Conservation (phyloP, 2,113 vertebrate species). For the Erinaceus europaeus region DNA sequence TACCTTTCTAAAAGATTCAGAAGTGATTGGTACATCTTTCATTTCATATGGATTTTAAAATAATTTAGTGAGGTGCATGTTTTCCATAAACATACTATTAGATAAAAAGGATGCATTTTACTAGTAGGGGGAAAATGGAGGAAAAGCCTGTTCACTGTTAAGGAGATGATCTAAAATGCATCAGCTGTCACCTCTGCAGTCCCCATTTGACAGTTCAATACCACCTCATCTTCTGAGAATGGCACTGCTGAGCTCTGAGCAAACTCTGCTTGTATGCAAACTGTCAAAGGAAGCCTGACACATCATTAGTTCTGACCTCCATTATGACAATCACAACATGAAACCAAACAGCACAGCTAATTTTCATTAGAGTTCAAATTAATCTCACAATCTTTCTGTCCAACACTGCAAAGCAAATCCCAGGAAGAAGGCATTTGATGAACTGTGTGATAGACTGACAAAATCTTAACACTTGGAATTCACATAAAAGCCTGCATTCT, state of each 20-base stretch:
- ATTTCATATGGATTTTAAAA: constrained; percentile 53
- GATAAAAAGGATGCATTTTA: background rate
- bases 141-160: constrained; percentile 62
- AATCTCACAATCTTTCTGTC: constrained; percentile 37
- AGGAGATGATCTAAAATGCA: constrained; percentile 77
- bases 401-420: constrained; percentile 10
- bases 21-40: background rate
- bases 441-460: constrained; percentile 67
- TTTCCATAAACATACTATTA: constrained; percentile 40
- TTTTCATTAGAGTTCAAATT: constrained; percentile 70
- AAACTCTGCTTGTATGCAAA: constrained; percentile 77
- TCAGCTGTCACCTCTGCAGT: constrained; percentile 79
- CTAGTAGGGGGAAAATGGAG: background rate
- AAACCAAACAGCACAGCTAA: constrained; percentile 66
- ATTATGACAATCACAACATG: constrained; percentile 63
- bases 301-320: constrained; percentile 78
- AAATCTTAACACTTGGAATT: constrained; percentile 52
- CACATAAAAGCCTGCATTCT: background rate
- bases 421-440: constrained; percentile 55
- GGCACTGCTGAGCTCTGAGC: constrained; percentile 77
- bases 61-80: constrained; percentile 11
- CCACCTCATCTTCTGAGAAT: constrained; percentile 77
- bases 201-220: constrained; percentile 80
- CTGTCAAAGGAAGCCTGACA: constrained; percentile 79
- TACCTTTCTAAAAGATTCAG: background rate